These are phyloP conservation scores for Pachliopta kotzebuea DNA, from an alignment of 2,888 invertebrate species.

Conservation along the genomic window DNA sequence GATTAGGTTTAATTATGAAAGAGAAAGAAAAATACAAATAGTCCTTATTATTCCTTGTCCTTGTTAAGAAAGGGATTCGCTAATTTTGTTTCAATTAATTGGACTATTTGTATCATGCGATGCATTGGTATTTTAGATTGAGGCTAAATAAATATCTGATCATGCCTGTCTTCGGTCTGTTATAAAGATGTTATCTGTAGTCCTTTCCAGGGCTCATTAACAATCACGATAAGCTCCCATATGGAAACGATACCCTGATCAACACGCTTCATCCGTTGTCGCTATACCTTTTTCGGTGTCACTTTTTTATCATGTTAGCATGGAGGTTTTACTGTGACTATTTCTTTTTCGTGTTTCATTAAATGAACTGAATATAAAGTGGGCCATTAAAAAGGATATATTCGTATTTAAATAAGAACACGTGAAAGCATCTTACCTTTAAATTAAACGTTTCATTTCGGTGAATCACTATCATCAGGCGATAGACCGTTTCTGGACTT, in stretches of 20 bases:
- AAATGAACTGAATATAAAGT: slow-evolving; percentile 8
- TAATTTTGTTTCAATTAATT: slow-evolving; percentile 19
- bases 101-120: slow-evolving; percentile 16
- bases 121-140: slow-evolving; percentile 20
- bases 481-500: no score
- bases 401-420: slow-evolving; percentile 10
- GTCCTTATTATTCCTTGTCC: not conserved
- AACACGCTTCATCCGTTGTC: slow-evolving; percentile 13
- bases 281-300: slow-evolving; percentile 16
- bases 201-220: slow-evolving; percentile 22
- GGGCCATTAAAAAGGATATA: not conserved
- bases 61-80: not conserved
- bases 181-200: slow-evolving; percentile 20
- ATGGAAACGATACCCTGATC: slow-evolving; percentile 23
- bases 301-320: slow-evolving; percentile 12
- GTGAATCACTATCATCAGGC: no score
- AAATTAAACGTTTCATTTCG: not conserved
- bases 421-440: no score
- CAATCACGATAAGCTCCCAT: slow-evolving; percentile 26
- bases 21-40: no score
- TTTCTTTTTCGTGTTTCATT: slow-evolving; percentile 11
- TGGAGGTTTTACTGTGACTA: slow-evolving; percentile 8
- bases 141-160: slow-evolving; percentile 23
- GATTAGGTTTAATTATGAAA: no score
- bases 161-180: slow-evolving; percentile 6